phyloP scores from a whole-genome alignment of 2,888 invertebrate species.

The Drosophila nigricruria region DNA sequence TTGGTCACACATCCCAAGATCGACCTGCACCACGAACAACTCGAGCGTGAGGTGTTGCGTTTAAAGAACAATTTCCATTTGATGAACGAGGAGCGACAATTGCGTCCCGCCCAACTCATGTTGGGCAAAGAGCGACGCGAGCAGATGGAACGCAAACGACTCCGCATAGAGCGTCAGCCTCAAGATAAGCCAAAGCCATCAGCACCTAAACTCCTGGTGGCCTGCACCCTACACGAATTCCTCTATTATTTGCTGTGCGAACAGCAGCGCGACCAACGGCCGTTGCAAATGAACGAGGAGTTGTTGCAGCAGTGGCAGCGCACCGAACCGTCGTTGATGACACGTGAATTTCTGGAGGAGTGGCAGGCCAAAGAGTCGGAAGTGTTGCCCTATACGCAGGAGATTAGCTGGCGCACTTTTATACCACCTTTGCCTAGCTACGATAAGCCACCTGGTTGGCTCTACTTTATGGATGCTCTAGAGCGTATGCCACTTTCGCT shows the following conservation, averaged over 20 bases:
- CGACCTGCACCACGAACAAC: constrained; percentile 60
- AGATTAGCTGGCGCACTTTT: constrained; percentile 90
- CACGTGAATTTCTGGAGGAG: constrained; percentile 85
- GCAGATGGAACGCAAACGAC: constrained; percentile 26
- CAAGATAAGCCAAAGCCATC: constrained; percentile 18
- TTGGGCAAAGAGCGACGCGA: constrained; percentile 41
- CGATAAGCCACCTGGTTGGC: constrained; percentile 89
- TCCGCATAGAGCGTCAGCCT: constrained; percentile 12
- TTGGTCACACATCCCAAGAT: constrained; percentile 83
- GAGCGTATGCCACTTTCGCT: constrained; percentile 89
- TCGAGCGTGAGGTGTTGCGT: constrained; percentile 75
- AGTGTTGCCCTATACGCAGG: constrained; percentile 82
- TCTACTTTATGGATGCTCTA: constrained; percentile 89
- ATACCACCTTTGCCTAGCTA: constrained; percentile 89
- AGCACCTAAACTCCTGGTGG: constrained; percentile 88
- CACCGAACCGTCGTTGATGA: constrained; percentile 78
- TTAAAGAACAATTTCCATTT: constrained; percentile 77
- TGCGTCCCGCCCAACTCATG: constrained; percentile 28
- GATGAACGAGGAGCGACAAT: constrained; percentile 65
- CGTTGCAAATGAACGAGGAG: constrained; percentile 62
- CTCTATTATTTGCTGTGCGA: constrained; percentile 90
- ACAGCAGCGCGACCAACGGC: constrained; percentile 84
- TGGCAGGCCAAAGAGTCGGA: constrained; percentile 85
- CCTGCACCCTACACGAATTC: constrained; percentile 89
- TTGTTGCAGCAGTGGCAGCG: constrained; percentile 78